These are phyloP conservation scores for Nymphalis polychloros DNA, from an alignment of 2,888 invertebrate species.

Conservation along the genomic window DNA sequence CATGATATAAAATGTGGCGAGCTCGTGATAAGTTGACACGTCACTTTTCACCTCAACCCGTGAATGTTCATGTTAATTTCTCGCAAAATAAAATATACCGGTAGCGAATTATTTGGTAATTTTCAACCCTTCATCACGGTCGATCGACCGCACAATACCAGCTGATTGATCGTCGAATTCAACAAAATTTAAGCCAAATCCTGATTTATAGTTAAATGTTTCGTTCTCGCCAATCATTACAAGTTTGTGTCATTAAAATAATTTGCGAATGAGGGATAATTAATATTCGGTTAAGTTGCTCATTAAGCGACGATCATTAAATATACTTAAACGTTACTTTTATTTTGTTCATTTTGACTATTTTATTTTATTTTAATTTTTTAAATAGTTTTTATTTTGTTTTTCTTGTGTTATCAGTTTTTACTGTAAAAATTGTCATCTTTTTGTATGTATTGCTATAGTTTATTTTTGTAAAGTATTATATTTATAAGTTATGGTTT, in stretches of 20 bases:
- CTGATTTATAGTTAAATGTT: slow-evolving; percentile 35
- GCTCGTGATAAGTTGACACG: slow-evolving; percentile 35
- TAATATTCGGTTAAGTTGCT: slow-evolving; percentile 26
- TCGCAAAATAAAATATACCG: slow-evolving; percentile 27
- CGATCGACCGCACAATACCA: slow-evolving; percentile 32
- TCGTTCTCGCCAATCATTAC: slow-evolving; percentile 22
- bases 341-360: not conserved
- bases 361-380: not conserved
- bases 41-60: slow-evolving; percentile 37
- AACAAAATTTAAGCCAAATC: slow-evolving; percentile 35
- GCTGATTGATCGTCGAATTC: slow-evolving; percentile 38
- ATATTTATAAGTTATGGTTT: no score
- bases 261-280: slow-evolving; percentile 29
- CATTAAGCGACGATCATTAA: slow-evolving; percentile 9
- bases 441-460: no score
- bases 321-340: not conserved
- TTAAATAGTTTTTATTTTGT: not conserved
- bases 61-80: slow-evolving; percentile 43
- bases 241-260: slow-evolving; percentile 32
- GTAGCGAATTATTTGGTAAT: slow-evolving; percentile 26
- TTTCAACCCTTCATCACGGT: slow-evolving; percentile 29
- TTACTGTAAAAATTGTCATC: no score
- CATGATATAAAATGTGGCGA: slow-evolving; percentile 4
- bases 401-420: no score
- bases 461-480: no score